Evolutionary conservation across 2,888 invertebrate genomes (phyloP).

Genomic region (Nephrotoma flavescens): DNA sequence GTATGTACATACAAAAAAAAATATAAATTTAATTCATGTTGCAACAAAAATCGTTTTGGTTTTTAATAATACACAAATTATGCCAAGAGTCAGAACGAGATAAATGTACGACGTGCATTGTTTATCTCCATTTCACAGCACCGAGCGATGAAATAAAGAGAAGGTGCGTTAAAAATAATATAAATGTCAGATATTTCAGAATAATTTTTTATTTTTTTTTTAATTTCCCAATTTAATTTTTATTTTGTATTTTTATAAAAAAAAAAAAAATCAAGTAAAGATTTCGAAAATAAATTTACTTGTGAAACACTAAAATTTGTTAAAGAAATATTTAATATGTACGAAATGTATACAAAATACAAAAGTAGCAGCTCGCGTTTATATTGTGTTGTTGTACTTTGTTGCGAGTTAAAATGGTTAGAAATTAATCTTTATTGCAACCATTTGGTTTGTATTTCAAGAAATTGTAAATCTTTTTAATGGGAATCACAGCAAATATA

Average conservation of each 20-base stretch:
- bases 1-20: neutral
- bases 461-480: too few relatives aligned
- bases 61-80: neutral
- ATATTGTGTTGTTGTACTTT: neutral
- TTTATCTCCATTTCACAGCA: neutral
- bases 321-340: neutral
- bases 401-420: neutral
- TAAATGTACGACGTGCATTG: neutral
- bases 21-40: neutral
- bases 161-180: slow-evolving; percentile 1
- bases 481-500: too few relatives aligned
- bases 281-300: neutral
- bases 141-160: neutral
- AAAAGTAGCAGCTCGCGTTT: neutral
- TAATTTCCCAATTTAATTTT: neutral
- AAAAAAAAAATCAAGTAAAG: neutral
- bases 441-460: too few relatives aligned
- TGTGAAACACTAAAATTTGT: neutral
- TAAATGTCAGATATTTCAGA: slow-evolving; percentile 4
- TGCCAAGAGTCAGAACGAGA: neutral
- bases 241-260: neutral
- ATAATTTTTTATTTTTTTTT: neutral
- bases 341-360: neutral
- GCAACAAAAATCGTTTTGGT: neutral
- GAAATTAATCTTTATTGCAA: too few relatives aligned